Percentiles rank a stretch among this genome's conserved stretches.
Evolutionary conservation across 2,113 vertebrate species (phyloP).

Genomic region (Terrapene triunguis): DNA sequence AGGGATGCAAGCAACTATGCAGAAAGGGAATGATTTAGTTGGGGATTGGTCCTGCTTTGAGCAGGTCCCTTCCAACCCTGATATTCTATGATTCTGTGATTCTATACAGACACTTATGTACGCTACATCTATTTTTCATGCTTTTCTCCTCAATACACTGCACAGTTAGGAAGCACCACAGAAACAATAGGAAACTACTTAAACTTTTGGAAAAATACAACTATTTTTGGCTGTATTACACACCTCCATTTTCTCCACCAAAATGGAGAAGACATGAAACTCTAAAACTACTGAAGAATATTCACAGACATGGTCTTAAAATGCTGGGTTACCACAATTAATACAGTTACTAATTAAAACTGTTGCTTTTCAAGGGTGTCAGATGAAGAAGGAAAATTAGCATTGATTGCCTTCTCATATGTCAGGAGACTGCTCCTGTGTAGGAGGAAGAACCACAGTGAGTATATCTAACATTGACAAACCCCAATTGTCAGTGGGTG

Average conservation of each 20-base stretch:
- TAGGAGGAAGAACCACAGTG: not conserved
- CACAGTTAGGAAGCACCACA: not conserved
- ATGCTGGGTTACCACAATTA: constrained; percentile 2
- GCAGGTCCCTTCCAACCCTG: too few species aligned
- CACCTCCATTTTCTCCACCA: not conserved
- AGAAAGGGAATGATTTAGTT: not conserved
- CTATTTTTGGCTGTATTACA: constrained; percentile 8
- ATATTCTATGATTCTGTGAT: too few species aligned
- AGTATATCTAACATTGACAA: not conserved
- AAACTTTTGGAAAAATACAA: not conserved
- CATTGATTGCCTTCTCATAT: constrained; percentile 33
- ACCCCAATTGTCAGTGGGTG: too few species aligned
- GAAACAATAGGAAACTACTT: not conserved
- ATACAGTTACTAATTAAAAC: not conserved
- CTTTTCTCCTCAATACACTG: constrained; percentile 6
- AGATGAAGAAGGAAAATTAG: constrained; percentile 15
- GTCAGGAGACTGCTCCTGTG: not conserved
- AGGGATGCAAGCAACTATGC: constrained; percentile 42
- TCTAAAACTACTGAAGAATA: not conserved
- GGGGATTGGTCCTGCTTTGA: too few species aligned
- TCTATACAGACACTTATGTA: not conserved
- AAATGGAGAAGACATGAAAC: constrained; percentile 29
- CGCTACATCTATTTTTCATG: not conserved
- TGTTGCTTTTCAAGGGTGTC: constrained; percentile 1
- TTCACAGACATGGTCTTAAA: not conserved